Base-by-base conservation (phyloP, 2,888 invertebrate genomes). In the Tenthredo notha region DNA sequence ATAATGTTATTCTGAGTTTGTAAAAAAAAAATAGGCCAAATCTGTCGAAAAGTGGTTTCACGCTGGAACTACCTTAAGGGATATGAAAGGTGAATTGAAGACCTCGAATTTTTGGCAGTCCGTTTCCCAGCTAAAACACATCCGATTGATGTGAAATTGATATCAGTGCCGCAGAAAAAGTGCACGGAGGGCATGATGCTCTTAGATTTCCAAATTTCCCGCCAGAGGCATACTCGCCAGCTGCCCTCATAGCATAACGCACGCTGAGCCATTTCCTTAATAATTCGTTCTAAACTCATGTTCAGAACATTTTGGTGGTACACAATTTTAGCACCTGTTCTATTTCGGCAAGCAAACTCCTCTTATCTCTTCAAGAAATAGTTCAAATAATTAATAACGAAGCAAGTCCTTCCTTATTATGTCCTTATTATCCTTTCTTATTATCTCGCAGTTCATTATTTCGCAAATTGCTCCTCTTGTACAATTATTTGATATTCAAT, bases 171-270 rank as follows among this genome's bases (percentile, higher is more conserved):
- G n/a, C n/a, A n/a, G n/a, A n/a, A n/a, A n/a, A n/a, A n/a, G n/a
- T n/a, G n/a, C n/a, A n/a, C n/a, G n/a, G n/a, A n/a, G n/a, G n/a
- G n/a, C n/a, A n/a, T n/a, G n/a, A n/a, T n/a, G n/a, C n/a, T n/a
- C n/a, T n/a, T n/a, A n/a, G n/a, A n/a, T n/a, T n/a, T n/a, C n/a
- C n/a, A n/a, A n/a, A n/a, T n/a, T n/a, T n/a, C 92, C 92, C 91
- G 90, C 92, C 93, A 93, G 92, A 93, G 93, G 90, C 93, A 92
- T 92, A 92, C 90, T 92, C 92, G 91, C 92, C 90, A 89, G 92
- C 92, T 92, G 90, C 93, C 93, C 91, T 91, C 92, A 92, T 93
- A 93, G 93, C 92, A 89, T 90, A 91, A 87, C 87, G 87, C 88
- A 89, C 89, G 88, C 88, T 86, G 88, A 89, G 89, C 89, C 89